A percentile compares a stretch with the other conserved stretches of the same genome.
Conservation (phyloP, 2,888 invertebrate genomes). For the Deroplatys truncata region DNA sequence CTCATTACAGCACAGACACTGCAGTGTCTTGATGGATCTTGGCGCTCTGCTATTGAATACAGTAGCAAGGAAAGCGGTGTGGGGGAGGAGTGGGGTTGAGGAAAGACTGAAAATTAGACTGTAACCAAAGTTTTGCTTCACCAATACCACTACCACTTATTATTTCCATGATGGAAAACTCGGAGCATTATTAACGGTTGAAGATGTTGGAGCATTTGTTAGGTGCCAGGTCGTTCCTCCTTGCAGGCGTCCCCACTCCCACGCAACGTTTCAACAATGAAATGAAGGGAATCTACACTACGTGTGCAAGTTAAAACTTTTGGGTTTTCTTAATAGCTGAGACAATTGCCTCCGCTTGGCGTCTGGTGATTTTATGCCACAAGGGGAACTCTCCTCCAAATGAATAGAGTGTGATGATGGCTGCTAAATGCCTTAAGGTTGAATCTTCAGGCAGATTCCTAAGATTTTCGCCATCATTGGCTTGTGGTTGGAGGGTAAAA, state of each 20-base stretch:
- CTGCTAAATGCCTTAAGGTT: neutral
- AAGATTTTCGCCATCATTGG: neutral
- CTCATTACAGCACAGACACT: neutral
- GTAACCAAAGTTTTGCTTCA: neutral
- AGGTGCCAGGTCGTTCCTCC: neutral
- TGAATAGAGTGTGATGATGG: neutral
- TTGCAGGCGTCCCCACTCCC: neutral
- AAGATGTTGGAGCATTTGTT: conserved; percentile 10
- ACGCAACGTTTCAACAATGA: neutral
- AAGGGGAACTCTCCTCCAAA: neutral
- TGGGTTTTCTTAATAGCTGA: neutral
- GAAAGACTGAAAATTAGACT: neutral
- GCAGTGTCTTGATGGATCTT: neutral
- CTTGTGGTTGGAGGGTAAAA: neutral
- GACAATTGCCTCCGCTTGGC: neutral
- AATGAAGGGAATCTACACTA: neutral
- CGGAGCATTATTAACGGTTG: neutral
- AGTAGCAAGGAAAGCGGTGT: neutral
- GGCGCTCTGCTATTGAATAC: neutral
- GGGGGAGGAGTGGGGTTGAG: neutral
- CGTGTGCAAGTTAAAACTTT: neutral
- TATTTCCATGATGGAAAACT: conserved; percentile 2
- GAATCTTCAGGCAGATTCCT: neutral
- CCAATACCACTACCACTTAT: neutral
- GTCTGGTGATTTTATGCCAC: neutral